phyloP scores from a whole-genome alignment of 2,113 vertebrate species.

The Amblyornis subalaris region DNA sequence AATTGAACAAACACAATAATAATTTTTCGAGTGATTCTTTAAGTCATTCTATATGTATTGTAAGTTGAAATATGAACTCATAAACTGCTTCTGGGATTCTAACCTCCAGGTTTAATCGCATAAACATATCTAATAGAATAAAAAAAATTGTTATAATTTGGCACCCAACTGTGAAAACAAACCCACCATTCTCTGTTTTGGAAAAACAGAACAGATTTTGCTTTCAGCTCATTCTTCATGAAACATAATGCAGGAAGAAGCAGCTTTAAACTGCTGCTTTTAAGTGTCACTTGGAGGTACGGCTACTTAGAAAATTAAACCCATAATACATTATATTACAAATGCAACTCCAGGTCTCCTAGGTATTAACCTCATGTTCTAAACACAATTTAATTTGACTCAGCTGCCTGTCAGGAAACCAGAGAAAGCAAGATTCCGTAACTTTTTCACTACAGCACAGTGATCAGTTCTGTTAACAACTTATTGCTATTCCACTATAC shows the following conservation, averaged over 20 bases:
- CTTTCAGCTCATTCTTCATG: not conserved
- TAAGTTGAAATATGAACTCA: not conserved
- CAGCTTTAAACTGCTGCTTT: not conserved
- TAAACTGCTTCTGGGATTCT: not conserved
- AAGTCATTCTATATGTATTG: not conserved
- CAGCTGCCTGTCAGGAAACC: not conserved
- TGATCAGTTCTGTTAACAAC: not conserved
- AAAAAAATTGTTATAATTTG: not conserved
- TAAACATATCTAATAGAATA: not conserved
- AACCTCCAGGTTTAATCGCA: not conserved
- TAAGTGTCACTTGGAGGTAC: conserved; percentile 1
- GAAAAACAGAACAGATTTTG: not conserved
- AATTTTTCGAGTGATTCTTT: not conserved
- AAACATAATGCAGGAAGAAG: not conserved
- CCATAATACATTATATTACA: conserved; percentile 15
- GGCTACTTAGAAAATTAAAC: conserved; percentile 49
- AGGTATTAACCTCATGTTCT: conserved; percentile 41
- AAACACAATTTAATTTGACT: conserved; percentile 37
- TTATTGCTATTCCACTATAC: not conserved
- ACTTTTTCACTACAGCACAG: not conserved
- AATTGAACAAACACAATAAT: not conserved
- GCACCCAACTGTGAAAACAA: not conserved
- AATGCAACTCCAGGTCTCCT: conserved; percentile 16
- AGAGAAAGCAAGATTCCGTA: not conserved
- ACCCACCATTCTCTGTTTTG: not conserved